Percentiles rank a stretch among this genome's conserved stretches.
phyloP scores from a whole-genome alignment of 1,140 invertebrate species.

The Dinothrombium tinctorium region DNA sequence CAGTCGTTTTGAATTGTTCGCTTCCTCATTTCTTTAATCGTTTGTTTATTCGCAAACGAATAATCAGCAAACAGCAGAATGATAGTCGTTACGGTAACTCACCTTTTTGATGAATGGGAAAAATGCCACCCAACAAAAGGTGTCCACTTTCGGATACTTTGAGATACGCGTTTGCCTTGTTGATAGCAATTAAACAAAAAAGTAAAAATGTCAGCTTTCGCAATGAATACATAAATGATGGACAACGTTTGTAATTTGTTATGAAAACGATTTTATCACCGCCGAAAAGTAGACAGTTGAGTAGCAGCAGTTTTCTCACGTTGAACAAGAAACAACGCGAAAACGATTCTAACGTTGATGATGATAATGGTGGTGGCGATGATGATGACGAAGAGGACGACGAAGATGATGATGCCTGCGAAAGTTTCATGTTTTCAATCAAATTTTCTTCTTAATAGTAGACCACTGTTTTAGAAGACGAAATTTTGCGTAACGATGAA shows the following conservation, averaged over 20 bases:
- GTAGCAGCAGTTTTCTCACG: neutral
- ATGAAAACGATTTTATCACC: neutral
- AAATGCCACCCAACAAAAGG: conserved; percentile 34
- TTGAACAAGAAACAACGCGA: too few species aligned
- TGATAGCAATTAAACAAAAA: neutral
- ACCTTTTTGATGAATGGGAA: conserved; percentile 35
- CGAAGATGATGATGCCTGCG: neutral
- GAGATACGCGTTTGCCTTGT: neutral
- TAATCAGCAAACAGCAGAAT: too few species aligned
- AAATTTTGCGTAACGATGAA: too few species aligned
- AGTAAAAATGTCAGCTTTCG: too few species aligned
- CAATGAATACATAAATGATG: neutral
- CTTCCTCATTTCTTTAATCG: too few species aligned
- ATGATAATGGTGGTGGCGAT: neutral
- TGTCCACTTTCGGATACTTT: conserved; percentile 24
- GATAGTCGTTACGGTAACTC: too few species aligned
- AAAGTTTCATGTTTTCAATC: too few species aligned
- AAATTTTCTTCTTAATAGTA: too few species aligned
- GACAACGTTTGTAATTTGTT: neutral
- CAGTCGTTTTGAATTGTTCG: too few species aligned
- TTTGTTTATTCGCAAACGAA: too few species aligned
- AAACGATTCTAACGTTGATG: neutral
- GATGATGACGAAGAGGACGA: conserved; percentile 7
- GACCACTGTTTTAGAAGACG: neutral
- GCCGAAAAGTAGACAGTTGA: neutral